phyloP scores from a whole-genome alignment of 2,113 vertebrate genomes.

The Ramphastos sulfuratus region DNA sequence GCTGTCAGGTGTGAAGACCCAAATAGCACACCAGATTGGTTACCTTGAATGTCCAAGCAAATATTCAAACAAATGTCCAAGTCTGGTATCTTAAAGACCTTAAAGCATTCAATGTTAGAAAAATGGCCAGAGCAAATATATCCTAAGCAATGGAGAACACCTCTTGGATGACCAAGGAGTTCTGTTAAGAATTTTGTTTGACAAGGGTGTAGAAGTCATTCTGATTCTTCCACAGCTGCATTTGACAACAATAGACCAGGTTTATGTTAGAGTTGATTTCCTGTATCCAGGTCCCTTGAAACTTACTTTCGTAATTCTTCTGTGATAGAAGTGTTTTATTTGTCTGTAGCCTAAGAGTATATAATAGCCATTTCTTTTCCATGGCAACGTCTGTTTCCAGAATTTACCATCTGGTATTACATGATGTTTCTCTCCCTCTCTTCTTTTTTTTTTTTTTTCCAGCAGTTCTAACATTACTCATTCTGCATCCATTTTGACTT shows the following conservation, averaged over 20 bases:
- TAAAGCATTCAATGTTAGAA: not conserved
- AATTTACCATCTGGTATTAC: slow-evolving; percentile 71
- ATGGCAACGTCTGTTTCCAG: slow-evolving; percentile 65
- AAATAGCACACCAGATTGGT: not conserved
- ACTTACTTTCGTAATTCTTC: not conserved
- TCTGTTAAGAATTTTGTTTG: not conserved
- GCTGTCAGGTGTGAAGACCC: not conserved
- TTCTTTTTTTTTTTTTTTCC: not conserved
- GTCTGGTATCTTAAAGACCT: not conserved
- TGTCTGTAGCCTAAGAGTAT: not conserved
- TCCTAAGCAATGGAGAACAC: not conserved
- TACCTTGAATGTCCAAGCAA: not conserved
- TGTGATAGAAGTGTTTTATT: not conserved
- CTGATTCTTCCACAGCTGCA: not conserved
- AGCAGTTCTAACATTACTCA: slow-evolving; percentile 30
- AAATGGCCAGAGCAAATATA: not conserved
- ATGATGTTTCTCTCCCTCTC: slow-evolving; percentile 23
- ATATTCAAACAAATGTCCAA: not conserved
- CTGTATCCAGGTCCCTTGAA: not conserved
- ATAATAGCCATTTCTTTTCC: slow-evolving; percentile 42
- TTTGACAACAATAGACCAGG: not conserved
- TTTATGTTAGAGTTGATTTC: not conserved
- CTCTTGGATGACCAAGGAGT: not conserved
- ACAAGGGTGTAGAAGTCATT: not conserved
- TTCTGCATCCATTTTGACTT: slow-evolving; percentile 67